These are phyloP conservation scores for Helleia helle DNA, from an alignment of 2,888 invertebrate species.

Conservation along the genomic window DNA sequence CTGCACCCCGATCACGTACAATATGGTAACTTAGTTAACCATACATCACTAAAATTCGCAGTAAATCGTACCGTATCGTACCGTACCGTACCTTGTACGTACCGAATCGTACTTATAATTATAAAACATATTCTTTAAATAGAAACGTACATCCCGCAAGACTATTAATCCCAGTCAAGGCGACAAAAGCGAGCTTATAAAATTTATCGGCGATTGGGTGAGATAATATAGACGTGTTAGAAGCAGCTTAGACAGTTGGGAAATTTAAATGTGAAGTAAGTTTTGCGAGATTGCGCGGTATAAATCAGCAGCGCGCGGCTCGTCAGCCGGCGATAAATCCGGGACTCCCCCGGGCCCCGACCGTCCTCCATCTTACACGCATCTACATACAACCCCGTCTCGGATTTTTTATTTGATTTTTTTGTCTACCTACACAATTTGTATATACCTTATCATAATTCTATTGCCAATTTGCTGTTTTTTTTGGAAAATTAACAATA, in stretches of 20 bases:
- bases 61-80: too few relatives aligned
- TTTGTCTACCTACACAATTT: neutral
- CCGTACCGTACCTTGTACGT: too few relatives aligned
- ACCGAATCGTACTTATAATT: too few relatives aligned
- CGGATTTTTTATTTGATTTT: constrained; percentile 12
- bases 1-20: too few relatives aligned
- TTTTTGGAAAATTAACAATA: too few relatives aligned
- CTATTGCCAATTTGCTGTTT: constrained; percentile 9
- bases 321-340: constrained; percentile 66
- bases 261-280: constrained; percentile 75
- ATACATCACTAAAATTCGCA: too few relatives aligned
- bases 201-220: constrained; percentile 74
- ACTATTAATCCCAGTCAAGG: constrained; percentile 63
- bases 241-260: constrained; percentile 73
- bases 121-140: neutral
- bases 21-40: too few relatives aligned
- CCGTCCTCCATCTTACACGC: constrained; percentile 51
- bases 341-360: constrained; percentile 63
- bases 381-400: constrained; percentile 25
- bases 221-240: constrained; percentile 74
- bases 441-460: neutral
- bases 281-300: constrained; percentile 72
- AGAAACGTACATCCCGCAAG: constrained; percentile 36
- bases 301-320: constrained; percentile 61
- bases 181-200: constrained; percentile 70